Evolutionary conservation across 92 coral and sea anemone genomes (phyloP).

Genomic region (Zoanthus sociatus): DNA sequence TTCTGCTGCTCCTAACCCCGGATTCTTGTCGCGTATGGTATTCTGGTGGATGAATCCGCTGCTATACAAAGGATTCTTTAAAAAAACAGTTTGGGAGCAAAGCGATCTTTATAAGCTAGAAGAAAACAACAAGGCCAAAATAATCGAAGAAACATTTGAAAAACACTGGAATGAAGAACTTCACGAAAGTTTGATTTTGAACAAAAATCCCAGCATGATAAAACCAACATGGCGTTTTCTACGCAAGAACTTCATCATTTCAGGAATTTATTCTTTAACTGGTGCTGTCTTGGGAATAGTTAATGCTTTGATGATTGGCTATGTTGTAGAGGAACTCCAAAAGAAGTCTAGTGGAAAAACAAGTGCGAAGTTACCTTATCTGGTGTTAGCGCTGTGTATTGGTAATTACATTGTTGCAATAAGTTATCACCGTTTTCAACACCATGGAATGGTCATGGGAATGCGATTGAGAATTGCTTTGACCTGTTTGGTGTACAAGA

Average conservation of each 20-base stretch:
- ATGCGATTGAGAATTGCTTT: conserved; percentile 11
- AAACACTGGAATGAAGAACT: conserved; percentile 5
- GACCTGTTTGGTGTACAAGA: conserved; percentile 4
- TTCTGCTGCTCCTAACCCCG: conserved; percentile 19
- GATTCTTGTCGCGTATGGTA: conserved; percentile 11
- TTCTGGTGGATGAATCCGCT: conserved; percentile 34
- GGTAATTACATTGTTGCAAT: neutral
- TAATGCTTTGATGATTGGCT: conserved; percentile 22
- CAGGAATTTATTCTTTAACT: neutral
- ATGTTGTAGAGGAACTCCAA: conserved; percentile 10
- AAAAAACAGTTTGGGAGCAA: neutral
- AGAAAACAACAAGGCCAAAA: conserved; percentile 8
- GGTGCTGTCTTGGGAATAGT: conserved; percentile 1
- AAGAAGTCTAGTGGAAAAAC: neutral
- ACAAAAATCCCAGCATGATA: neutral
- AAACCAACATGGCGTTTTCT: conserved; percentile 20
- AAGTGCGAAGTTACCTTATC: neutral
- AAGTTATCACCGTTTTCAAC: neutral
- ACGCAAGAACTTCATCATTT: neutral
- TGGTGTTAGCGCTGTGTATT: conserved; percentile 10
- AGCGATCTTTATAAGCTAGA: conserved; percentile 13
- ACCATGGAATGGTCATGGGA: conserved; percentile 9
- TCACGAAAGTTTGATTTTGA: neutral
- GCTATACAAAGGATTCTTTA: conserved; percentile 16
- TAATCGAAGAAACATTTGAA: conserved; percentile 11